A percentile compares a stretch with the other conserved stretches of the same genome.
These are phyloP conservation scores for Arizona elegans DNA, from an alignment of 2,113 vertebrate species.

Conservation along the genomic window DNA sequence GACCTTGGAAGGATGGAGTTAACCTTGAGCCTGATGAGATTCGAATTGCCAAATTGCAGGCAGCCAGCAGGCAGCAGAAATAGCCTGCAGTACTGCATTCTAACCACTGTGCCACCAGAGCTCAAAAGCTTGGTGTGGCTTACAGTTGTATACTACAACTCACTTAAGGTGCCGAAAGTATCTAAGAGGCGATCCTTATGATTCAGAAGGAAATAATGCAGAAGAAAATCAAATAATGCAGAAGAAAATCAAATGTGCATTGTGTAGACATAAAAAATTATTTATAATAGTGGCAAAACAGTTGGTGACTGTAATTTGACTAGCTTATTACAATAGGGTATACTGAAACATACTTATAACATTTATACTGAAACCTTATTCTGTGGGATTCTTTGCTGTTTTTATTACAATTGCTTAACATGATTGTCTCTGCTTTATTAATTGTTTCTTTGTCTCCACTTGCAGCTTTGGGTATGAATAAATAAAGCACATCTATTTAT, in stretches of 20 bases:
- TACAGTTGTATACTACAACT: neutral
- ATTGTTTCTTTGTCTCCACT: neutral
- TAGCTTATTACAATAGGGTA: neutral
- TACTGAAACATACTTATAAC: neutral
- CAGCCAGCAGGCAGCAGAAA: no score
- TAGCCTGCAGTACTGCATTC: no score
- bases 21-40: no score
- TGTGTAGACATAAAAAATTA: neutral
- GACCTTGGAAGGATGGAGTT: no score
- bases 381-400: neutral
- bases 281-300: neutral
- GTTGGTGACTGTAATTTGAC: neutral
- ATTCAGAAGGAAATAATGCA: neutral
- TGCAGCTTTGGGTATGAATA: neutral
- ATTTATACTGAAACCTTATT: neutral
- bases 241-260: neutral
- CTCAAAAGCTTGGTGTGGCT: neutral
- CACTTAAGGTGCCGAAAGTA: neutral
- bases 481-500: neutral
- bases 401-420: neutral
- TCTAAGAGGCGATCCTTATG: neutral
- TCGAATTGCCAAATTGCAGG: no score
- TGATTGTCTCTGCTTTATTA: neutral
- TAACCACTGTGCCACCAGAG: no score
- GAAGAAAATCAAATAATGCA: neutral